Evolutionary conservation across 2,888 invertebrate genomes (phyloP), one percentile per base, ranked within the genome.

Genomic region (Dynastes maya): DNA sequence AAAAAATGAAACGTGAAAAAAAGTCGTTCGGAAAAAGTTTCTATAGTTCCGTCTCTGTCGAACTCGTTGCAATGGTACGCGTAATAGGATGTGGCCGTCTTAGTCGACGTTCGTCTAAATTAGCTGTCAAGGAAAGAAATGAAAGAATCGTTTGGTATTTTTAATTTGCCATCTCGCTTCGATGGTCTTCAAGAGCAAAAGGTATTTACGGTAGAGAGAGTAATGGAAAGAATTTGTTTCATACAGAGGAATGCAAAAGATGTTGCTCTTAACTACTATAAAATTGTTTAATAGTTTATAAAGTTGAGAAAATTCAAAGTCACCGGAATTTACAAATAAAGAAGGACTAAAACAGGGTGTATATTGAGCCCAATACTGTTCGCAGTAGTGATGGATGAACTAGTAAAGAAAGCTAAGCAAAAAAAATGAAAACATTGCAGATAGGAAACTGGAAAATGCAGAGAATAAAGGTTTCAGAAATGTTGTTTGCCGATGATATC

Each of bases 121-220:
- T 82, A 81, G 79, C 82, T 83, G 82, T 83, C 82, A 82, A 68
- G 79, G 72, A 74, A 63, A 71, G 65, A 58, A 65, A 79, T 45
- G 55, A 71, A 67, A 79, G 72, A 65, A 63, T 63, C 65, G 49
- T 64, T 65, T 67, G 77, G 79, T 79, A 74, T 77, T 79, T 79
- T 79, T 79, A 79, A 79, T 79, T 79, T 79, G 79, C 72, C 72
- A 72, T 78, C 78, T 78, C 63, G 63, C 63, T 63, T 63, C 63
- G 63, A 63, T n/a, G 63, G 13, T 32, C 63, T 29, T 63, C 63
- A 11, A 32, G 27, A n/a, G 63, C 32, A 63, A 29, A n/a, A 63
- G 13, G 63, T 63, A 63, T 29, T 63, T 63, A 32, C 32, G 13
- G 63, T 5, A 9, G 11, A 63, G 32, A 32, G 32, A 63, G 63